phyloP scores from a whole-genome alignment of 2,888 invertebrate species.

The Panopea generosa region DNA sequence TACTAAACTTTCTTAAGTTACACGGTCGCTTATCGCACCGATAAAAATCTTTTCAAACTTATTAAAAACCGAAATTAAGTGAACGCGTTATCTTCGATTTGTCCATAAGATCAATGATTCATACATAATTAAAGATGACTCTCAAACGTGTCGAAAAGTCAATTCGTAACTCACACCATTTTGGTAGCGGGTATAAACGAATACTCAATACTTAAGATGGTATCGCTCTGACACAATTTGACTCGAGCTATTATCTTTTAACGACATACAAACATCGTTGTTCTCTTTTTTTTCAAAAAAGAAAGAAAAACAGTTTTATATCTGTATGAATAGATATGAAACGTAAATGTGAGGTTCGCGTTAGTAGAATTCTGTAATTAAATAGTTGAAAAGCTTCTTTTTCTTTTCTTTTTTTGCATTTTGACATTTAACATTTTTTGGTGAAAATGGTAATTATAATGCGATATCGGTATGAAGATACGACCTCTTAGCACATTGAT shows the following conservation, averaged over 20 bases:
- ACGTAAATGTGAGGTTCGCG: too few relatives aligned
- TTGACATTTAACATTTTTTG: too few relatives aligned
- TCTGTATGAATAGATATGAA: neutral
- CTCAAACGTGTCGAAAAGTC: constrained; percentile 32
- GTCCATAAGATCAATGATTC: constrained; percentile 33
- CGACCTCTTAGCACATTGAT: too few relatives aligned
- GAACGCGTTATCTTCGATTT: constrained; percentile 5
- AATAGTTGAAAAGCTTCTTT: too few relatives aligned
- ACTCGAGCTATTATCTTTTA: constrained; percentile 22
- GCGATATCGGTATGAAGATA: too few relatives aligned
- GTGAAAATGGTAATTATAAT: too few relatives aligned
- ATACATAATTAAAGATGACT: constrained; percentile 38
- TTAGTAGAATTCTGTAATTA: too few relatives aligned
- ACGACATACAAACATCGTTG: neutral
- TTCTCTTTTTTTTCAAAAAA: constrained; percentile 15
- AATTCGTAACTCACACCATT: constrained; percentile 27
- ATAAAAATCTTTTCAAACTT: constrained; percentile 1
- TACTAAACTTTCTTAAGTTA: too few relatives aligned
- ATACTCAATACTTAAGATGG: constrained; percentile 18
- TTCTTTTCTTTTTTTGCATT: too few relatives aligned
- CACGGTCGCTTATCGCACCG: too few relatives aligned
- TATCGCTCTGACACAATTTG: constrained; percentile 41
- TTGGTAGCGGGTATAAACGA: constrained; percentile 7
- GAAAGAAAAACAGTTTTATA: constrained; percentile 1
- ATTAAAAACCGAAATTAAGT: constrained; percentile 40